Conservation (phyloP, 2,113 vertebrate species). For the Pholis gunnellus region DNA sequence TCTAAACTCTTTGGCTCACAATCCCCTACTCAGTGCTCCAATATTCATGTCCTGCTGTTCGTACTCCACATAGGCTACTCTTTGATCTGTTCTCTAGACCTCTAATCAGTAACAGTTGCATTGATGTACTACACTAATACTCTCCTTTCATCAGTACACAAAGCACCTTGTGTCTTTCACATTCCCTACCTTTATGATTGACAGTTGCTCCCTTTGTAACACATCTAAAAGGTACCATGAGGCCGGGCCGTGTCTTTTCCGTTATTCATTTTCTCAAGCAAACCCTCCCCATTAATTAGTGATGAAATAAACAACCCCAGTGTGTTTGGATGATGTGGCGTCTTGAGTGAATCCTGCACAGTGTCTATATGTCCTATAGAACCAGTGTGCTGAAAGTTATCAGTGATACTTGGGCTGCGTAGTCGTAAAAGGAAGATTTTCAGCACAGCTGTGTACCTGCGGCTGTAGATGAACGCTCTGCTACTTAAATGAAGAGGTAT, state of each 20-base stretch:
- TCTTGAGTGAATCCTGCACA: constrained; percentile 37
- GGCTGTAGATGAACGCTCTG: constrained; percentile 25
- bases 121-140: constrained; percentile 49
- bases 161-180: constrained; percentile 46
- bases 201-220: constrained; percentile 48
- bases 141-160: constrained; percentile 54
- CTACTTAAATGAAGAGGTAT: constrained; percentile 50
- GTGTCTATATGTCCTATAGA: constrained; percentile 14
- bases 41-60: constrained; percentile 48
- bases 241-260: constrained; percentile 10
- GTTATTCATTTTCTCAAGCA: constrained; percentile 37
- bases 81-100: constrained; percentile 49
- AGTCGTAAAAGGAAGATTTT: constrained; percentile 24
- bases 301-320: constrained; percentile 30
- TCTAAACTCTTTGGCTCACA: not conserved
- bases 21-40: not conserved
- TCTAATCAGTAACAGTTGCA: constrained; percentile 56
- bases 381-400: constrained; percentile 24
- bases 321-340: constrained; percentile 29
- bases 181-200: constrained; percentile 50
- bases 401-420: not conserved
- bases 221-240: constrained; percentile 35
- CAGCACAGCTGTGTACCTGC: constrained; percentile 38
- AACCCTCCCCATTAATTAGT: constrained; percentile 55
- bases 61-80: constrained; percentile 6